A percentile compares a stretch with the other conserved stretches of the same genome.
Conservation (phyloP, 2,113 vertebrate species). For the Pachyramphus minor region DNA sequence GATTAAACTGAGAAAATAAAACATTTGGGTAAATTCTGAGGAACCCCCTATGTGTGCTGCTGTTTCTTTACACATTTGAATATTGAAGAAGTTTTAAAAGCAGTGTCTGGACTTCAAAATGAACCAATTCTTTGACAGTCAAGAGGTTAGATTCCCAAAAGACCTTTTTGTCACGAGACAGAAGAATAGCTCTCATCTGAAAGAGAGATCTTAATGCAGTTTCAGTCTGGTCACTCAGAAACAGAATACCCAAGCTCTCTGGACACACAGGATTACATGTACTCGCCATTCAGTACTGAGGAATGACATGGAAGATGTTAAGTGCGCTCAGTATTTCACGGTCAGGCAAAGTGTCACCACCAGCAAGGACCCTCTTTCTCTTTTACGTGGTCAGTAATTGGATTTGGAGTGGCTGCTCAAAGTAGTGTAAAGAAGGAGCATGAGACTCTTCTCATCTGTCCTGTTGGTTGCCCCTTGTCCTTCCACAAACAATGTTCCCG, state of each 20-base stretch:
- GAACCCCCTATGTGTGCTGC: not conserved
- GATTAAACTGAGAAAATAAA: not conserved
- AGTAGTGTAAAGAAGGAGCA: not conserved
- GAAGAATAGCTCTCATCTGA: not conserved
- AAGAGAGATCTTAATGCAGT: not conserved
- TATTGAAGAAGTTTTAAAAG: not conserved
- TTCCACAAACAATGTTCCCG: not conserved
- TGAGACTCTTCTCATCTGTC: not conserved
- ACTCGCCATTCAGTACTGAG: not conserved
- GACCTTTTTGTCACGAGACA: not conserved
- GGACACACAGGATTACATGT: not conserved
- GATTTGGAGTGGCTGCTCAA: not conserved
- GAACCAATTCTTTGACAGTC: not conserved
- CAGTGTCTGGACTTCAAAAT: not conserved
- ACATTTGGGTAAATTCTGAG: not conserved
- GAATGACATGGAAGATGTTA: not conserved
- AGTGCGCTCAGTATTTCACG: not conserved
- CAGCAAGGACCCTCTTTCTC: not conserved
- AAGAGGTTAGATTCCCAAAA: not conserved
- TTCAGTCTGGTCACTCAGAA: not conserved
- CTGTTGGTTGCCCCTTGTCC: not conserved
- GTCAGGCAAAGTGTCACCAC: not conserved
- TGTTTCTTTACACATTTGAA: not conserved
- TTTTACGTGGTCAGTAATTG: not conserved
- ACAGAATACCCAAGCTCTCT: not conserved